Evolutionary conservation across 2,797 vertebrate genomes (phyloP).

Genomic region (Mastacembelus armatus): DNA sequence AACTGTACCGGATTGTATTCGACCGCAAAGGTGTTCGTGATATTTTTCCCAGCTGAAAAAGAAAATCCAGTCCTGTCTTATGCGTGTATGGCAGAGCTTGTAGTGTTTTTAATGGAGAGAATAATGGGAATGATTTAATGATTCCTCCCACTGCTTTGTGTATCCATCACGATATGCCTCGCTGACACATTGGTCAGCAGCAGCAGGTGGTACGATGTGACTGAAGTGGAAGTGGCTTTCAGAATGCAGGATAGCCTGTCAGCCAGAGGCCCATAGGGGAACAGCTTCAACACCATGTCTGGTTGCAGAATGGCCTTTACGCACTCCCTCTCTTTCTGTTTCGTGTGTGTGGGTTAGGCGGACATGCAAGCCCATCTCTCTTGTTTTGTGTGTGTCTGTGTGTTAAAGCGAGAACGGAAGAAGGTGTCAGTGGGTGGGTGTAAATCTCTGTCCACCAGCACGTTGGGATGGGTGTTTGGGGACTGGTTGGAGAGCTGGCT

Average conservation of each 20-base stretch:
- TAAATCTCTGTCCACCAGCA: conserved; percentile 80
- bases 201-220: conserved; percentile 79
- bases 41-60: conserved; percentile 3
- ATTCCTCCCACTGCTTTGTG: conserved; percentile 66
- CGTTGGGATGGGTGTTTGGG: conserved; percentile 79
- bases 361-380: conserved; percentile 60
- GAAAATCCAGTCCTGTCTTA: conserved; percentile 19
- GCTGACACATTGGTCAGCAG: conserved; percentile 73
- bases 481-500: conserved; percentile 79
- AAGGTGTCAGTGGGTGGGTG: conserved; percentile 71
- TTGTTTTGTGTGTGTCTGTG: conserved; percentile 47
- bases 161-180: conserved; percentile 72
- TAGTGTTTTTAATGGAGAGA: conserved; percentile 43
- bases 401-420: conserved; percentile 55
- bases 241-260: conserved; percentile 81
- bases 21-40: background rate
- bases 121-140: conserved; percentile 66
- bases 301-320: conserved; percentile 75
- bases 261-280: conserved; percentile 70
- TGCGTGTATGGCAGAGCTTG: conserved; percentile 13
- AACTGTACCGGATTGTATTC: conserved; percentile 21
- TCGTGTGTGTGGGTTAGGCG: conserved; percentile 38
- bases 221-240: conserved; percentile 81
- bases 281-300: conserved; percentile 69
- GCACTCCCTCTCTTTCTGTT: conserved; percentile 50